phyloP scores from a whole-genome alignment of 2,797 vertebrate genomes.

The Sardinella longiceps region DNA sequence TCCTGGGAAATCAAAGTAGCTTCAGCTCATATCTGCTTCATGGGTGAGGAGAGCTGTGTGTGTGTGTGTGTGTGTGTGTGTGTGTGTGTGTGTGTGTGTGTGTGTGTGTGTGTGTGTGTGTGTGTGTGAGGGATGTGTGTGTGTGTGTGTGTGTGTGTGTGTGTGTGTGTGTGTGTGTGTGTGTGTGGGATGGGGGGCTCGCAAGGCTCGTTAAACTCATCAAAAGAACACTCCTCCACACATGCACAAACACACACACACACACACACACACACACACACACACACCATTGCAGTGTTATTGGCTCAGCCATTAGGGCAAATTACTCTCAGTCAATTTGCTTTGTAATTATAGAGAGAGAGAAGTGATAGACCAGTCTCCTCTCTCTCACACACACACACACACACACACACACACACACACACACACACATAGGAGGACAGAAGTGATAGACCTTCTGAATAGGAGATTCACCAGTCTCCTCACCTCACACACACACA shows the following conservation, averaged over 20 bases:
- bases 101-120: background rate
- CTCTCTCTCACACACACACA: background rate
- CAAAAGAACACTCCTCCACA: conserved; percentile 60
- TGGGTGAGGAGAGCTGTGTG: background rate
- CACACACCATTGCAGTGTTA: conserved; percentile 57
- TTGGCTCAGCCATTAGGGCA: conserved; percentile 64
- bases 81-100: conserved; percentile 37
- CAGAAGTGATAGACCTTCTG: too few relatives aligned
- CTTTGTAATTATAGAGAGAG: conserved; percentile 64
- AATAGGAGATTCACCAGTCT: too few relatives aligned
- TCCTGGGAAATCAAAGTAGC: conserved; percentile 69
- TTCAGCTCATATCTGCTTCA: conserved; percentile 58
- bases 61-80: background rate
- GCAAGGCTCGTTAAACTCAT: conserved; percentile 61
- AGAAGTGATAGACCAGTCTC: conserved; percentile 33
- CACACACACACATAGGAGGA: too few relatives aligned
- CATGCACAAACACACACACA: conserved; percentile 44
- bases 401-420: background rate
- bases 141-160: background rate
- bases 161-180: background rate
- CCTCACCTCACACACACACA: too few relatives aligned
- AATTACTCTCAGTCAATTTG: conserved; percentile 68
- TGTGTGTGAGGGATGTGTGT: conserved; percentile 50
- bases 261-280: background rate
- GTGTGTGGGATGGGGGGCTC: conserved; percentile 58